Conservation (phyloP, 1,140 invertebrate species). For the Paramacrobiotus metropolitanus region DNA sequence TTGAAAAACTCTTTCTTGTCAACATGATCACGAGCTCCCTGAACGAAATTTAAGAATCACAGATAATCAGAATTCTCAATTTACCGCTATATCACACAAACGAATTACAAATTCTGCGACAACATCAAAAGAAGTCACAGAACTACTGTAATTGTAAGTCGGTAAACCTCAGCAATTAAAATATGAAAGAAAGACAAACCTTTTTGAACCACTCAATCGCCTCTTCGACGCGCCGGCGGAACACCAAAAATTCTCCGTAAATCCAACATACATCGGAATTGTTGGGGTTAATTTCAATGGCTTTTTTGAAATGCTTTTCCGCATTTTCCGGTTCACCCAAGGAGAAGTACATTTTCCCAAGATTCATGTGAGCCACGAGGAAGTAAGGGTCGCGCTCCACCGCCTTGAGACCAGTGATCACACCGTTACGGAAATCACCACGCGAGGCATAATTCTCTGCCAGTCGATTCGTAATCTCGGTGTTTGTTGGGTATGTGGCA, state of each 20-base stretch:
- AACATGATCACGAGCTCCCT: neutral
- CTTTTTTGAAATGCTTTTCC: neutral
- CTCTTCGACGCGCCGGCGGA: neutral
- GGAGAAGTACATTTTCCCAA: conserved; percentile 10
- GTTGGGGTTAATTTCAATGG: neutral
- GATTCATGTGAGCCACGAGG: conserved; percentile 15
- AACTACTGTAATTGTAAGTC: too few species aligned
- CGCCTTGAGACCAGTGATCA: conserved; percentile 12
- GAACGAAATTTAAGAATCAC: too few species aligned
- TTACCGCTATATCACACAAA: too few species aligned
- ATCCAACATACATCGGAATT: conserved; percentile 3
- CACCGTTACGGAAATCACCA: conserved; percentile 10
- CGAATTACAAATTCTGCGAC: too few species aligned
- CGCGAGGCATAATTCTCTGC: conserved; percentile 13
- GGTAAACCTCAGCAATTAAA: too few species aligned
- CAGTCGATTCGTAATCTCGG: conserved; percentile 16
- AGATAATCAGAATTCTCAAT: too few species aligned
- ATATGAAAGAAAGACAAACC: too few species aligned
- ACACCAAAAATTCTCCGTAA: conserved; percentile 2
- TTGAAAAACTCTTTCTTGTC: conserved; percentile 3
- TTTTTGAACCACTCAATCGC: conserved; percentile 1
- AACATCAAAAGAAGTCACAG: too few species aligned
- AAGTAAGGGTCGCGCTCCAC: conserved; percentile 16
- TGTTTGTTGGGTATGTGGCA: conserved; percentile 13
- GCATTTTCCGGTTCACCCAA: neutral